Percentiles rank a stretch among this genome's conserved stretches.
Evolutionary conservation across 2,888 invertebrate species (phyloP).

Genomic region (Timandra comae): DNA sequence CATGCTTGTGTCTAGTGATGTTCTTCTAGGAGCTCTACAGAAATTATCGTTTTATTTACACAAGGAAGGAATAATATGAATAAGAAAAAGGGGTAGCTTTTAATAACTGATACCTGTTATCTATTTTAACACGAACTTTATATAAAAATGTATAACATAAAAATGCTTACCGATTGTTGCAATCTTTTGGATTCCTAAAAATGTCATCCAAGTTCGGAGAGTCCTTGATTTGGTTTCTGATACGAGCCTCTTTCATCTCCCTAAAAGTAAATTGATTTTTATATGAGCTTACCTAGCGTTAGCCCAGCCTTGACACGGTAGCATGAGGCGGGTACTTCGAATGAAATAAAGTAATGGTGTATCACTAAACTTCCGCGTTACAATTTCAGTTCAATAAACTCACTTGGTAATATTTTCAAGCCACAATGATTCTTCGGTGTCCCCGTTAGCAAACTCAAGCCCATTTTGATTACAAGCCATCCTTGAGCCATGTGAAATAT

Average conservation of each 20-base stretch:
- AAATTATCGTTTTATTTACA: no score
- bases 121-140: no score
- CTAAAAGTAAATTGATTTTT: slow-evolving; percentile 31
- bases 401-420: slow-evolving; percentile 68
- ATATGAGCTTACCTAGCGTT: slow-evolving; percentile 4
- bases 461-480: slow-evolving; percentile 61
- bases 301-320: slow-evolving; percentile 43
- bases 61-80: no score
- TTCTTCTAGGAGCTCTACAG: no score
- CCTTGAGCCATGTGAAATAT: slow-evolving; percentile 51
- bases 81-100: no score
- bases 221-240: slow-evolving; percentile 39
- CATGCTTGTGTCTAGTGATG: slow-evolving; percentile 55
- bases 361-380: no score
- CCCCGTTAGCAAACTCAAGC: slow-evolving; percentile 44
- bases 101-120: no score
- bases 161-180: slow-evolving; percentile 38
- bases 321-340: slow-evolving; percentile 23
- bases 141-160: no score
- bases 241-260: slow-evolving; percentile 67
- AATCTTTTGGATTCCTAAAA: slow-evolving; percentile 33
- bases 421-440: slow-evolving; percentile 55
- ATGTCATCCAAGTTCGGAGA: slow-evolving; percentile 29
- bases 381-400: no score
- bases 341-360: no score